phyloP scores from a whole-genome alignment of 2,888 invertebrate species.

The Brenthis daphne region DNA sequence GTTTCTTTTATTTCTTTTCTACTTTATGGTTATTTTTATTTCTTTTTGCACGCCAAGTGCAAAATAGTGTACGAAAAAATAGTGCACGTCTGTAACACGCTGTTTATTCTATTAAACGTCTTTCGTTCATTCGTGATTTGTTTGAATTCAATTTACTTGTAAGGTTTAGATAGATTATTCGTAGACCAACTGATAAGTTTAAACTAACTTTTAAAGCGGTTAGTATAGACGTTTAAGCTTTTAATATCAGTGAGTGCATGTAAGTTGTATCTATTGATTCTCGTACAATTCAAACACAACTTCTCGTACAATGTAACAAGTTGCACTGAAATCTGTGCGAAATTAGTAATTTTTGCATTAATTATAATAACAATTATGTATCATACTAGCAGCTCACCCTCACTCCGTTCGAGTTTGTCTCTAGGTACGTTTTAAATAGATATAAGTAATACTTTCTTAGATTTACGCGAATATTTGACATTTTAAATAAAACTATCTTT shows the following conservation, averaged over 20 bases:
- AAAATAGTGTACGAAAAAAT: neutral
- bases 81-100: conserved; percentile 22
- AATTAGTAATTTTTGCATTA: no score
- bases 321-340: no score
- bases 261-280: no score
- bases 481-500: no score
- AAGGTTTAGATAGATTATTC: neutral
- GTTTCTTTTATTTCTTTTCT: neutral
- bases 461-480: no score
- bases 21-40: neutral
- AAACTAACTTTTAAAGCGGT: neutral
- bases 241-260: neutral
- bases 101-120: conserved; percentile 38
- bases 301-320: no score
- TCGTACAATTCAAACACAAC: no score
- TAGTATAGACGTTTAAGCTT: neutral
- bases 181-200: neutral
- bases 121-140: conserved; percentile 36
- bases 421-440: no score
- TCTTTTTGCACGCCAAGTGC: conserved; percentile 3
- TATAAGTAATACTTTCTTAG: no score
- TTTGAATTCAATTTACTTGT: conserved; percentile 28
- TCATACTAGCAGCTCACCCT: no score
- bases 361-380: no score
- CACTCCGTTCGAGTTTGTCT: no score